phyloP scores from a whole-genome alignment of 53 echinoderm and acorn worm species.

The Paelopatides confundens region DNA sequence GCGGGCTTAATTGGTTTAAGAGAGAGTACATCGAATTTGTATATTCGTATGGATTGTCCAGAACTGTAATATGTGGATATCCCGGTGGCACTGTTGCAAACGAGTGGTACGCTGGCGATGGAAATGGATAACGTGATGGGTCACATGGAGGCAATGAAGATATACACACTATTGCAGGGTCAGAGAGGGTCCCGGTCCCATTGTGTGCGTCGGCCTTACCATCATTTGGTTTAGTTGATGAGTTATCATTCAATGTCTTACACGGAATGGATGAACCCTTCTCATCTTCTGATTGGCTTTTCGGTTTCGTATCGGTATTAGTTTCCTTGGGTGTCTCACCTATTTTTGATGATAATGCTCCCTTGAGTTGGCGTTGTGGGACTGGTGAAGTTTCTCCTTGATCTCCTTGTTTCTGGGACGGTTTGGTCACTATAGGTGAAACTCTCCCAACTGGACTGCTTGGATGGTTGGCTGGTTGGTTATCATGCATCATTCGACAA shows the following conservation, averaged over 20 bases:
- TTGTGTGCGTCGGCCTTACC: not conserved
- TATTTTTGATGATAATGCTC: not conserved
- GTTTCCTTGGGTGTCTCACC: not conserved
- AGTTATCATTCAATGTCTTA: not conserved
- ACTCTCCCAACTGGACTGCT: not conserved
- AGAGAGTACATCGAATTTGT: conserved; percentile 11
- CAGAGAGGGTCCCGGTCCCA: not conserved
- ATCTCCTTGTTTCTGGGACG: not conserved
- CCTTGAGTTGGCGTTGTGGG: not conserved
- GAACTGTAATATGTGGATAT: not conserved
- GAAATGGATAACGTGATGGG: not conserved
- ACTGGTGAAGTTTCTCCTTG: not conserved
- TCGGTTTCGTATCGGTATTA: not conserved
- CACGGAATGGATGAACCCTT: not conserved
- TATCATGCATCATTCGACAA: too few species aligned
- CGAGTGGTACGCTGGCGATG: not conserved
- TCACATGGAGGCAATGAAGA: not conserved
- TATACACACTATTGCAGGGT: conserved; percentile 24
- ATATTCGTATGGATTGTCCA: not conserved
- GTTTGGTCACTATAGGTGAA: not conserved
- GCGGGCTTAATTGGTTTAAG: conserved; percentile 27
- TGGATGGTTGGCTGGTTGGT: not conserved
- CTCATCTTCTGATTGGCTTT: not conserved
- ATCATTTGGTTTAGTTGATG: too few species aligned
- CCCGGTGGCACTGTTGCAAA: not conserved